These are phyloP conservation scores for Eutolmus rufibarbis DNA, from an alignment of 2,888 invertebrate species.

Conservation along the genomic window DNA sequence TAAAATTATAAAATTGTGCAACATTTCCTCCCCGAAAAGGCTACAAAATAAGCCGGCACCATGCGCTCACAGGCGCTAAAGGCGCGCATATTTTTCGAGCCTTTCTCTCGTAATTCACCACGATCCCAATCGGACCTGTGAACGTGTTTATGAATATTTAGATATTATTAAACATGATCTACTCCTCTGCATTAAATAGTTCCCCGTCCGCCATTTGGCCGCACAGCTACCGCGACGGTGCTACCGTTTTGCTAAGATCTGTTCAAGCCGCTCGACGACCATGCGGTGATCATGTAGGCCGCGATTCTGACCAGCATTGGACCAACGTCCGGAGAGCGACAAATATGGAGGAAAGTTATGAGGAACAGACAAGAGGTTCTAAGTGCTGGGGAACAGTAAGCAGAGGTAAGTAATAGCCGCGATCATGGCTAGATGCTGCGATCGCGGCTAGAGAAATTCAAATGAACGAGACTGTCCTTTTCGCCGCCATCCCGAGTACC, in stretches of 20 bases:
- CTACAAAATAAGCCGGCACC: neutral
- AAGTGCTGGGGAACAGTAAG: neutral
- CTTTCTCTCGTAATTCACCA: neutral
- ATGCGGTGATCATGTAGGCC: neutral
- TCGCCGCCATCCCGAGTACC: neutral
- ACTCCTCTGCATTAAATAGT: constrained; percentile 8
- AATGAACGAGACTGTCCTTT: constrained; percentile 9
- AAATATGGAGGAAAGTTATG: neutral
- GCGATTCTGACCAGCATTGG: neutral
- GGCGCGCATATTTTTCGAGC: neutral
- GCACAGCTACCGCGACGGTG: neutral
- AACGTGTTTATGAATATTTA: constrained; percentile 24
- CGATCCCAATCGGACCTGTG: neutral
- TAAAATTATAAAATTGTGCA: neutral
- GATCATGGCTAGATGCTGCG: neutral
- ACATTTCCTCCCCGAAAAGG: neutral
- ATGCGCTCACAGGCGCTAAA: neutral
- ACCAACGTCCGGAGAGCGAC: neutral
- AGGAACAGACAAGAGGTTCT: constrained; percentile 1
- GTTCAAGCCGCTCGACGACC: neutral
- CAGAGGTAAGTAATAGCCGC: constrained; percentile 2
- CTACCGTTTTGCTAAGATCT: neutral
- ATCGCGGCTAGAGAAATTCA: neutral
- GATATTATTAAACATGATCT: constrained; percentile 19
- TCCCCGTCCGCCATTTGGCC: neutral